Conservation (phyloP, 2,113 vertebrate species). For the Syngnathoides biaculeatus region DNA sequence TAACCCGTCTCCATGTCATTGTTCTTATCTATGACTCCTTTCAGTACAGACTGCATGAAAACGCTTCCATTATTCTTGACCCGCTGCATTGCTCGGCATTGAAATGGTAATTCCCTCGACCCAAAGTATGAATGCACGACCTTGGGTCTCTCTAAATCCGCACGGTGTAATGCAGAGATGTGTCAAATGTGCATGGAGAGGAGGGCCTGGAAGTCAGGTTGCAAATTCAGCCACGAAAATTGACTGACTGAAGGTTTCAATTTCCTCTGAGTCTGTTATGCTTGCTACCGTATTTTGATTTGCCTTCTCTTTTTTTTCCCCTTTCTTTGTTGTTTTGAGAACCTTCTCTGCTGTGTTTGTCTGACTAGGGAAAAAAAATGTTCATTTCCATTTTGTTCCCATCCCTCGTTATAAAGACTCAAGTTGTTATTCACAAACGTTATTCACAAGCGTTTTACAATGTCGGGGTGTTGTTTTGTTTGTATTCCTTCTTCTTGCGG, state of each 20-base stretch:
- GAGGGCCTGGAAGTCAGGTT: conserved; percentile 90
- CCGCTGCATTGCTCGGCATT: conserved; percentile 51
- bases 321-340: conserved; percentile 28
- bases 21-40: conserved; percentile 9
- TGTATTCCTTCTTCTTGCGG: conserved; percentile 71
- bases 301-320: conserved; percentile 48
- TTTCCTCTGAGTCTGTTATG: conserved; percentile 70
- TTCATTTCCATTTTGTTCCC: conserved; percentile 56
- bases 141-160: background rate
- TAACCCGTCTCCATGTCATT: conserved; percentile 52
- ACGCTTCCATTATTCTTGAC: conserved; percentile 26
- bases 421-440: too few species aligned
- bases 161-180: conserved; percentile 43
- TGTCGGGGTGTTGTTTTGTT: conserved; percentile 64
- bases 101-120: background rate
- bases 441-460: conserved; percentile 60
- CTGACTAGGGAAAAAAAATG: conserved; percentile 15
- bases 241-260: conserved; percentile 63
- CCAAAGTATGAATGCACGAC: conserved; percentile 3
- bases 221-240: conserved; percentile 35
- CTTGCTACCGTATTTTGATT: conserved; percentile 50
- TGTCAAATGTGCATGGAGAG: conserved; percentile 65
- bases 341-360: conserved; percentile 21
- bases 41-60: conserved; percentile 45
- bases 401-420: conserved; percentile 40